Percentiles rank a stretch among this genome's conserved stretches.
phyloP scores from a whole-genome alignment of 2,888 invertebrate species.

The Ectobius pallidus region DNA sequence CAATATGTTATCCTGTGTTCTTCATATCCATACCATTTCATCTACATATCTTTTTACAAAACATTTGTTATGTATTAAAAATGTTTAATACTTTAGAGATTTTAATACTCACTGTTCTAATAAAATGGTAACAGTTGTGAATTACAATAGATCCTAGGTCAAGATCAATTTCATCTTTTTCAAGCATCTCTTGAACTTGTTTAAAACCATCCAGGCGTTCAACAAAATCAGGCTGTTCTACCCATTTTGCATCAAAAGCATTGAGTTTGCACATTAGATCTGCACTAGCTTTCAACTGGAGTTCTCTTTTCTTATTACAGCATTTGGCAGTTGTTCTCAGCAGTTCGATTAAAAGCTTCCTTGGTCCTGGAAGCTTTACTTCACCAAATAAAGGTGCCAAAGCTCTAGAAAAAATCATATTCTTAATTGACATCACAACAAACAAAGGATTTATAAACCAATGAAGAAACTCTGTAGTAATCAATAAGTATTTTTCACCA shows the following conservation, averaged over 20 bases:
- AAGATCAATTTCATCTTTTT: constrained; percentile 59
- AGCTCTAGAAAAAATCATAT: constrained; percentile 43
- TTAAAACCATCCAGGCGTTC: constrained; percentile 79
- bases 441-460: too few species aligned
- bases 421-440: too few species aligned
- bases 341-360: constrained; percentile 71
- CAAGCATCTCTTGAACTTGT: constrained; percentile 63
- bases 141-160: constrained; percentile 75
- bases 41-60: too few species aligned
- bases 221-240: constrained; percentile 95
- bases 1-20: too few species aligned
- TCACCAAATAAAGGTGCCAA: constrained; percentile 75
- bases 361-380: constrained; percentile 66
- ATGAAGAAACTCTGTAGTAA: too few species aligned
- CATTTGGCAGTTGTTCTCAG: constrained; percentile 62
- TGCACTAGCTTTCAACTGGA: neutral
- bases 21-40: too few species aligned
- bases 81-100: too few species aligned
- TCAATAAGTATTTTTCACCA: too few species aligned
- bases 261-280: constrained; percentile 70
- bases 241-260: constrained; percentile 83
- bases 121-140: constrained; percentile 80
- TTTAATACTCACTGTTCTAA: constrained; percentile 59
- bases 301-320: neutral
- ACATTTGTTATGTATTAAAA: too few species aligned